phyloP scores from a whole-genome alignment of 1,140 invertebrate species.

The Polypedilum pembai region DNA sequence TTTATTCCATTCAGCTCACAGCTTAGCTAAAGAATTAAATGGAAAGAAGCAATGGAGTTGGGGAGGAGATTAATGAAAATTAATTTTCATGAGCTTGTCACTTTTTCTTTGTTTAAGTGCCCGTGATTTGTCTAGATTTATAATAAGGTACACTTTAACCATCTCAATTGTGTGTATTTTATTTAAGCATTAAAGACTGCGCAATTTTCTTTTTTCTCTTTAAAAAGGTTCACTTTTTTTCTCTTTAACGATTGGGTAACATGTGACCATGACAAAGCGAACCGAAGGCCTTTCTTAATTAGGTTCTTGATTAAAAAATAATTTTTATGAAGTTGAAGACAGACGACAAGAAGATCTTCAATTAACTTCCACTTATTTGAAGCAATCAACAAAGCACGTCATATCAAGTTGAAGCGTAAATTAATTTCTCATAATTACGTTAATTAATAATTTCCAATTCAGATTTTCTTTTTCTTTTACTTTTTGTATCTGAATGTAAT shows the following conservation, averaged over 20 bases:
- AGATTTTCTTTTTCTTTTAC: neutral
- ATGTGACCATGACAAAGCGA: neutral
- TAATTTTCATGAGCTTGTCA: constrained; percentile 18
- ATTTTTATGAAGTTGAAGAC: neutral
- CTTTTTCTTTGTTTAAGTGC: constrained; percentile 15
- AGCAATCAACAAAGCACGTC: neutral
- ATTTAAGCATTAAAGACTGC: neutral
- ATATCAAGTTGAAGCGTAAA: constrained; percentile 2
- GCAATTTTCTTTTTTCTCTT: neutral
- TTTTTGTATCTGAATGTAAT: neutral
- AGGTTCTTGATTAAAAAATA: constrained; percentile 1
- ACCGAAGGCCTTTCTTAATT: neutral
- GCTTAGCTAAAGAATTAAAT: neutral
- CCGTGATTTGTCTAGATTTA: constrained; percentile 6
- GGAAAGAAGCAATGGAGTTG: neutral
- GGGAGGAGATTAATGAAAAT: constrained; percentile 5
- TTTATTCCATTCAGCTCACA: constrained; percentile 1
- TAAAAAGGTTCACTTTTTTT: neutral
- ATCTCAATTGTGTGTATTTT: constrained; percentile 19
- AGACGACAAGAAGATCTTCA: constrained; percentile 4
- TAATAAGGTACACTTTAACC: constrained; percentile 13
- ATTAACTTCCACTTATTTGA: neutral
- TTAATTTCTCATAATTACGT: constrained; percentile 6
- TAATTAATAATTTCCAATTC: constrained; percentile 19
- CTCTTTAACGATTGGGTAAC: neutral